Conservation (phyloP, 2,113 vertebrate species). For the Dasyurus viverrinus region DNA sequence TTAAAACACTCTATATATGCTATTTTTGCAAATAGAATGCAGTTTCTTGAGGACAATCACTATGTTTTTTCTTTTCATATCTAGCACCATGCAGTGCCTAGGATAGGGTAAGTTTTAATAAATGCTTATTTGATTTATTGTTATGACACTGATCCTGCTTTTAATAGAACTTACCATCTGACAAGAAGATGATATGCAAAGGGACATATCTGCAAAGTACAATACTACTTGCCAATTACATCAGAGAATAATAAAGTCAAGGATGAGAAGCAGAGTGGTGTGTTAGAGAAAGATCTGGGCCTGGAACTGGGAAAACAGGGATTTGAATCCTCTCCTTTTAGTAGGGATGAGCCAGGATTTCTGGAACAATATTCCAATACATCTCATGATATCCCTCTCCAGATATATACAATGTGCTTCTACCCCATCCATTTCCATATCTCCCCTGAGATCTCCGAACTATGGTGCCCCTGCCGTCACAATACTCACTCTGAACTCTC, state of each 20-base stretch:
- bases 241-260: neutral
- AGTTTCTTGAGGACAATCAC: neutral
- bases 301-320: neutral
- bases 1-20: neutral
- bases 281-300: neutral
- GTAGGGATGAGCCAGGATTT: neutral
- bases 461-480: neutral
- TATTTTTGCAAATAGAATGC: neutral
- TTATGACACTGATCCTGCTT: neutral
- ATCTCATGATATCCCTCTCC: neutral
- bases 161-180: neutral
- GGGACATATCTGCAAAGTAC: neutral
- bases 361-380: neutral
- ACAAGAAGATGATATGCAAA: neutral
- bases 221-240: neutral
- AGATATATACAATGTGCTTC: neutral
- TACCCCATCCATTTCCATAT: neutral
- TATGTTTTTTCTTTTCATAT: neutral
- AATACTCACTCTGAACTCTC: neutral
- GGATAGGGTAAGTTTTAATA: neutral
- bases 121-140: neutral
- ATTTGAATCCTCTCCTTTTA: neutral
- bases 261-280: neutral
- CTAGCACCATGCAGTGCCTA: neutral
- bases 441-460: neutral